phyloP scores from a whole-genome alignment of 2,113 vertebrate genomes.

The Ramphastos sulfuratus region DNA sequence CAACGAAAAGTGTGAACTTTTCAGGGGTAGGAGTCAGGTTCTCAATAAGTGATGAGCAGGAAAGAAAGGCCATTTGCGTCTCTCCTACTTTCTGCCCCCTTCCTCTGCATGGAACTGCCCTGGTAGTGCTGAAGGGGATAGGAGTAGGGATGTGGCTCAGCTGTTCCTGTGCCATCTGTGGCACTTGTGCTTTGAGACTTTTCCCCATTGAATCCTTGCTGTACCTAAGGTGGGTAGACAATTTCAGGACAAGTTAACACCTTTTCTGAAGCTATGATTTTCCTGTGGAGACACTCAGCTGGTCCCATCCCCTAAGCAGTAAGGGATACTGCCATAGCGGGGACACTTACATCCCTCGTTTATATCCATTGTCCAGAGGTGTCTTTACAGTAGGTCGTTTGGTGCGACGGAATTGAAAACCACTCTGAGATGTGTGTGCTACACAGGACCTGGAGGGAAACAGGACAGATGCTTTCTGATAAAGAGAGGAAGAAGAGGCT shows the following conservation, averaged over 20 bases:
- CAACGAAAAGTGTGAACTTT: too few species aligned
- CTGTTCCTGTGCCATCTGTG: fast-evolving
- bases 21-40: background rate
- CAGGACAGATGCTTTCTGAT: background rate
- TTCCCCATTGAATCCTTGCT: background rate
- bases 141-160: fast-evolving
- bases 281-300: background rate
- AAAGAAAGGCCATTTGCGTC: background rate
- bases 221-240: background rate
- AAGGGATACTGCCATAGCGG: background rate
- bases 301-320: background rate
- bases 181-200: background rate
- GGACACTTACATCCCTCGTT: background rate
- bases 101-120: fast-evolving
- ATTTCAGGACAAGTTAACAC: background rate
- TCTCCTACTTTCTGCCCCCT: background rate
- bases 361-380: background rate
- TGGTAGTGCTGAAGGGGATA: background rate
- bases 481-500: background rate
- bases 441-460: background rate
- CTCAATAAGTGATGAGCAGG: background rate
- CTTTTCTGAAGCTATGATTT: background rate
- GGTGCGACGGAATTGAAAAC: background rate
- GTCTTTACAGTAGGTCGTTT: background rate
- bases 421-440: background rate